A percentile compares a stretch with the other conserved stretches of the same genome.
Evolutionary conservation across 2,113 vertebrate species (phyloP).

Genomic region (Paralichthys olivaceus): DNA sequence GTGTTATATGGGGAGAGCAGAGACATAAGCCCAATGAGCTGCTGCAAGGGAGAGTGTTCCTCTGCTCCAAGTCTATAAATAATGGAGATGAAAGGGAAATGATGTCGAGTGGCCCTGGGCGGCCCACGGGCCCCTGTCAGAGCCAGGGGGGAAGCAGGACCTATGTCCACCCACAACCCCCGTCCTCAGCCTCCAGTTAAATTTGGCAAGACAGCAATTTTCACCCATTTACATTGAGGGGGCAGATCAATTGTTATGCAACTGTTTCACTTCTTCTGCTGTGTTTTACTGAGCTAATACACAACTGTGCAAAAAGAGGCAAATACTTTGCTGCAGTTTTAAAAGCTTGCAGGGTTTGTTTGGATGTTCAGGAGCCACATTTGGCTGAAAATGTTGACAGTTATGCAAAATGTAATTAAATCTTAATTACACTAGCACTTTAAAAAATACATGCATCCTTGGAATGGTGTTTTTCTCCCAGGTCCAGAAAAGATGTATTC

Average conservation of each 20-base stretch:
- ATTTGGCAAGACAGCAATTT: conserved; percentile 49
- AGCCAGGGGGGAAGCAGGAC: conserved; percentile 40
- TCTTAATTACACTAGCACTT: not conserved
- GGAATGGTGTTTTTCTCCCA: not conserved
- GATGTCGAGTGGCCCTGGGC: conserved; percentile 63
- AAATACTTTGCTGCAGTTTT: conserved; percentile 1
- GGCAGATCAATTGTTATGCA: conserved; percentile 64
- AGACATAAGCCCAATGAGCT: conserved; percentile 63
- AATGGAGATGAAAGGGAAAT: conserved; percentile 74
- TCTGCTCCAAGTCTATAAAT: conserved; percentile 71
- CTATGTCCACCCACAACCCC: conserved; percentile 58
- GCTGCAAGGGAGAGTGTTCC: conserved; percentile 61
- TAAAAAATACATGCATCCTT: not conserved
- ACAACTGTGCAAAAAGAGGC: conserved; percentile 17
- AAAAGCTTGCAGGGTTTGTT: conserved; percentile 16
- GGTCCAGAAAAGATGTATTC: conserved; percentile 5
- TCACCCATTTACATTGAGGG: conserved; percentile 58
- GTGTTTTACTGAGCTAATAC: conserved; percentile 21
- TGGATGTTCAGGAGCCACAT: not conserved
- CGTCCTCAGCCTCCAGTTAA: conserved; percentile 52
- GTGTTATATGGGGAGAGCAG: conserved; percentile 41
- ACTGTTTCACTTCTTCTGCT: conserved; percentile 41
- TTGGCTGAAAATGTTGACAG: conserved; percentile 17
- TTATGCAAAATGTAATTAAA: conserved; percentile 16
- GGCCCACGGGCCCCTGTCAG: conserved; percentile 65